Conservation (phyloP, 2,113 vertebrate genomes). For the Strigops habroptila region DNA sequence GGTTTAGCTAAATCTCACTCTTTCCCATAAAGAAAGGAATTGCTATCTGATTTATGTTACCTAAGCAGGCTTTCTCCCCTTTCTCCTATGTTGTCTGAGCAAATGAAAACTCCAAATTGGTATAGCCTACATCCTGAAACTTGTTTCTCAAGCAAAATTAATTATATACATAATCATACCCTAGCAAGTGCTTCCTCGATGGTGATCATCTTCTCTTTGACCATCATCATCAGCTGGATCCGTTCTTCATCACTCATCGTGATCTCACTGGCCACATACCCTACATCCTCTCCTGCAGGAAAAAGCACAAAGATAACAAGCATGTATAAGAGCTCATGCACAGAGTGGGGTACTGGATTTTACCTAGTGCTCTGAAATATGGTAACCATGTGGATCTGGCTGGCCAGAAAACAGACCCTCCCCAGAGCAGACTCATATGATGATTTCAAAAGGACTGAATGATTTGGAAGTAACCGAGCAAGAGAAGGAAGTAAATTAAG, state of each 20-base stretch:
- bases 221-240: constrained; percentile 99
- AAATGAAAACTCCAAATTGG: not conserved
- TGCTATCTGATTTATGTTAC: not conserved
- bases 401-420: not conserved
- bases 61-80: not conserved
- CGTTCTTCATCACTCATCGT: constrained; percentile 98
- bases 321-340: rapidly evolving
- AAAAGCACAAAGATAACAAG: not conserved
- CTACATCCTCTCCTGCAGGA: constrained; percentile 88
- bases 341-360: not conserved
- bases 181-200: constrained; percentile 95
- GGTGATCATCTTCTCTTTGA: constrained; percentile 99
- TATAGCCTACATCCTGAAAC: not conserved
- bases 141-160: not conserved
- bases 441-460: not conserved
- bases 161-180: constrained; percentile 72
- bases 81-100: not conserved
- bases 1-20: not conserved
- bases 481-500: not conserved
- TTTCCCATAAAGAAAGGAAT: not conserved
- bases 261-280: constrained; percentile 96
- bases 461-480: not conserved
- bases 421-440: not conserved
- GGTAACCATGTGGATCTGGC: not conserved
- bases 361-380: not conserved